Conservation (phyloP, 2,113 vertebrate genomes). For the Coreoperca whiteheadi region DNA sequence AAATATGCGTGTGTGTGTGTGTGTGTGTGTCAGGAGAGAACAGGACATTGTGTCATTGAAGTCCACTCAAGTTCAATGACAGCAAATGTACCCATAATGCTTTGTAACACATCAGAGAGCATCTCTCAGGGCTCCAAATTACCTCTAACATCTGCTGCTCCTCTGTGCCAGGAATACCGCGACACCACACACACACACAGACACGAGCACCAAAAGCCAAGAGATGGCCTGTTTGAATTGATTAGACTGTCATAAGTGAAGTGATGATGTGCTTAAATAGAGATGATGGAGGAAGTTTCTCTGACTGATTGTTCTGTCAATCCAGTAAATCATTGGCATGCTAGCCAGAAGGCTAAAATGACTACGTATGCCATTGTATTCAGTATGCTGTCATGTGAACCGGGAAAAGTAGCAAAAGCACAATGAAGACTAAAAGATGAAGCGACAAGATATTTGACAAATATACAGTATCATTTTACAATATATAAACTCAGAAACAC, state of each 20-base stretch:
- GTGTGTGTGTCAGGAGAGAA: constrained; percentile 30
- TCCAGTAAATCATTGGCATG: constrained; percentile 47
- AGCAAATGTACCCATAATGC: constrained; percentile 77
- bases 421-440: not conserved
- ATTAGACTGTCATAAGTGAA: constrained; percentile 77
- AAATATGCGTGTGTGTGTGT: not conserved
- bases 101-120: constrained; percentile 73
- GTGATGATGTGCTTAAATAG: constrained; percentile 80
- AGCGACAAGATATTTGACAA: not conserved
- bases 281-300: constrained; percentile 67
- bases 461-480: not conserved
- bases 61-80: constrained; percentile 67
- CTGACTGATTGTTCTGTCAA: constrained; percentile 76
- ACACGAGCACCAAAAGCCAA: constrained; percentile 17
- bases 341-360: constrained; percentile 20
- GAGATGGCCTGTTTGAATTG: constrained; percentile 72
- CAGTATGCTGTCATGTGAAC: not conserved
- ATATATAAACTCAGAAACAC: not conserved
- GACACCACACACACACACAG: constrained; percentile 30
- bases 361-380: not conserved
- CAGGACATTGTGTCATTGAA: constrained; percentile 68
- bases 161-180: constrained; percentile 64
- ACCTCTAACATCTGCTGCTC: constrained; percentile 78
- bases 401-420: not conserved
- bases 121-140: constrained; percentile 77